Conservation (phyloP, 2,797 vertebrate genomes). For the Semaprochilodus insignis region DNA sequence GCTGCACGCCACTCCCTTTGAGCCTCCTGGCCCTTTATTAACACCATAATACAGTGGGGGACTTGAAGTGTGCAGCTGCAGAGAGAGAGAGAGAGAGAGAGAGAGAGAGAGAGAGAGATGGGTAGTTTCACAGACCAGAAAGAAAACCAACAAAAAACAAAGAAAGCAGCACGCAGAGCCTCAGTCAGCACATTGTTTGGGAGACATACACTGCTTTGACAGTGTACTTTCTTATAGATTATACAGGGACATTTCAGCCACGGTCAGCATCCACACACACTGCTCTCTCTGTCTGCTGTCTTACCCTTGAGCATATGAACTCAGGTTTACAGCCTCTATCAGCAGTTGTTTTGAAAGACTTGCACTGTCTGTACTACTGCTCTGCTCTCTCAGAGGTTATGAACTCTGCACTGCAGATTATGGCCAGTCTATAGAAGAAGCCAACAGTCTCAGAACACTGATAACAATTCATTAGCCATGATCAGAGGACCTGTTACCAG, state of each 20-base stretch:
- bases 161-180: constrained; percentile 29
- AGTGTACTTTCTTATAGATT: constrained; percentile 37
- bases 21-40: constrained; percentile 80
- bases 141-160: constrained; percentile 8
- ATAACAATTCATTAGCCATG: constrained; percentile 46
- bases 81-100: constrained; percentile 67
- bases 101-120: constrained; percentile 31
- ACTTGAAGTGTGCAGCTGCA: constrained; percentile 82
- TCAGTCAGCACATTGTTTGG: constrained; percentile 41
- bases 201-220: constrained; percentile 14
- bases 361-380: neutral
- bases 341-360: neutral
- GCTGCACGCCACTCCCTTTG: constrained; percentile 70
- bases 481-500: constrained; percentile 15
- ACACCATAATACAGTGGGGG: constrained; percentile 76
- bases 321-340: neutral
- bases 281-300: neutral
- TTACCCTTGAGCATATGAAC: neutral
- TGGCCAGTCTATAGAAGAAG: neutral
- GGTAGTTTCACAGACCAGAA: constrained; percentile 30
- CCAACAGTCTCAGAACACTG: constrained; percentile 15
- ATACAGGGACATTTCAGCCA: constrained; percentile 12
- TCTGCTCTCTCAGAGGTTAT: constrained; percentile 27
- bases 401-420: constrained; percentile 16
- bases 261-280: neutral